Conservation (phyloP, 2,113 vertebrate species). For the Empidonax traillii region DNA sequence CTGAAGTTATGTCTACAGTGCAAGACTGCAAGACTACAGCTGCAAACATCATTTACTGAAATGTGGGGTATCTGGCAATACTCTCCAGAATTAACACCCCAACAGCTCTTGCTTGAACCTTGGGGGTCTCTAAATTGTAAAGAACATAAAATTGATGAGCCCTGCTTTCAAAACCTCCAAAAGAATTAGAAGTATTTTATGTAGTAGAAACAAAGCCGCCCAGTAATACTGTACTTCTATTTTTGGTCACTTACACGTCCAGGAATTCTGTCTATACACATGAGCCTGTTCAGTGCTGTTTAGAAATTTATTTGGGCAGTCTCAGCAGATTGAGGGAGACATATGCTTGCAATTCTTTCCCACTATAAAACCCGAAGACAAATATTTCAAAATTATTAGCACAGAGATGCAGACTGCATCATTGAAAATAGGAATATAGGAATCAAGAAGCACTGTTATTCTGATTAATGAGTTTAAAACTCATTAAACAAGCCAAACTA, state of each 20-base stretch:
- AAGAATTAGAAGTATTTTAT: slow-evolving; percentile 12
- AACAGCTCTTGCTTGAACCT: slow-evolving; percentile 8
- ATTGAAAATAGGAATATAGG: rapidly evolving
- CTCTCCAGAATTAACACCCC: slow-evolving; percentile 16
- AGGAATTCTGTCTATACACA: neutral
- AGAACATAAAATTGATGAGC: slow-evolving; percentile 14
- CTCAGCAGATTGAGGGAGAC: neutral
- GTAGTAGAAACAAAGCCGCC: slow-evolving; percentile 28
- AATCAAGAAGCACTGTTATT: neutral
- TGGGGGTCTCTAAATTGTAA: neutral
- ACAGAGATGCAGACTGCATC: neutral
- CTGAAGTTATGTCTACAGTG: neutral
- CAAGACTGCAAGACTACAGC: neutral
- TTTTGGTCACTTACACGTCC: neutral
- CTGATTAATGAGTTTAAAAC: neutral
- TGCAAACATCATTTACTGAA: neutral
- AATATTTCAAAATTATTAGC: slow-evolving; percentile 24
- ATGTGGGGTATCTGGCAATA: neutral
- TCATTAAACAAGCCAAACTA: slow-evolving; percentile 2
- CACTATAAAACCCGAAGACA: neutral
- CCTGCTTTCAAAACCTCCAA: neutral
- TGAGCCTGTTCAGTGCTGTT: neutral
- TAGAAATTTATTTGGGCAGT: neutral
- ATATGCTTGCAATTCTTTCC: neutral
- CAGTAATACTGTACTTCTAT: neutral